Percentiles rank a stretch among this genome's conserved stretches.
Evolutionary conservation across 2,888 invertebrate species (phyloP).

Genomic region (Lycia hirtaria): DNA sequence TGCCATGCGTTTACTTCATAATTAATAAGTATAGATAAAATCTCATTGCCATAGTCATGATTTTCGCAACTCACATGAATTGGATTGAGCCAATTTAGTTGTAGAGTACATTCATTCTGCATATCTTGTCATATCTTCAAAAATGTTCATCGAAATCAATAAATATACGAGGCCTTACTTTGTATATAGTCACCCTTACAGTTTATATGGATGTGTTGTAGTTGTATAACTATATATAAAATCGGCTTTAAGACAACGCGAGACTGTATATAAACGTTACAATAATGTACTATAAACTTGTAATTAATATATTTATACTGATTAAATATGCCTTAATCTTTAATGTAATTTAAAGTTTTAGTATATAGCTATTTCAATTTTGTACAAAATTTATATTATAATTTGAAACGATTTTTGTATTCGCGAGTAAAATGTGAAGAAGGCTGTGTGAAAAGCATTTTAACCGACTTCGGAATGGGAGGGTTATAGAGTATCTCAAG

Average conservation of each 20-base stretch:
- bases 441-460: constrained; percentile 82
- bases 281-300: constrained; percentile 71
- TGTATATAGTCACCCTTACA: constrained; percentile 53
- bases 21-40: too few relatives aligned
- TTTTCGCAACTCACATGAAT: constrained; percentile 59
- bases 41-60: not conserved
- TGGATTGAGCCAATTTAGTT: constrained; percentile 67
- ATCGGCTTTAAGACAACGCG: constrained; percentile 78
- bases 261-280: constrained; percentile 79
- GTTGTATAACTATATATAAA: constrained; percentile 54
- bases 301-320: constrained; percentile 79
- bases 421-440: constrained; percentile 54
- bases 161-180: constrained; percentile 47
- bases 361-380: constrained; percentile 60
- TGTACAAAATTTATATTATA: constrained; percentile 62
- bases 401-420: constrained; percentile 46
- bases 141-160: constrained; percentile 36
- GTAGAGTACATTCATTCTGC: constrained; percentile 52
- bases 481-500: constrained; percentile 45
- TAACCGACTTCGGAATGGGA: constrained; percentile 52
- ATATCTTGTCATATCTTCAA: constrained; percentile 30
- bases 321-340: constrained; percentile 78
- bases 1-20: too few relatives aligned
- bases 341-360: constrained; percentile 56
- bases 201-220: constrained; percentile 63